Percentiles rank a stretch among this genome's conserved stretches.
These are phyloP conservation scores for Dicerorhinus sumatrensis DNA, from an alignment of 2,113 vertebrate genomes.

Conservation along the genomic window DNA sequence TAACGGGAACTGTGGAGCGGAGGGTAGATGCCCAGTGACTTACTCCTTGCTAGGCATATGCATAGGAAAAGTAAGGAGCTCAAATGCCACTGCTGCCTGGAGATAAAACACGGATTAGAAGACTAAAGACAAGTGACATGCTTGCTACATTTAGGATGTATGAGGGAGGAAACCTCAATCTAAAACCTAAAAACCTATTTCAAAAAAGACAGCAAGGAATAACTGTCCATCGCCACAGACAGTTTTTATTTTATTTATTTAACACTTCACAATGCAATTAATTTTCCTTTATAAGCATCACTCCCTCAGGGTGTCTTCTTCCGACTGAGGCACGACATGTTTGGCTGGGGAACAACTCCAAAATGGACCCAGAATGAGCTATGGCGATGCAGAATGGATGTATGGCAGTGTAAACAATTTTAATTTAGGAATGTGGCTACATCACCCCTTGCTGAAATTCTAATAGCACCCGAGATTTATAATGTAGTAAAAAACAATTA, in stretches of 20 bases:
- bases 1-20: neutral
- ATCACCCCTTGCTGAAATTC: conserved; percentile 85
- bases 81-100: neutral
- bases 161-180: neutral
- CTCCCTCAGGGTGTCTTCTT: conserved; percentile 76
- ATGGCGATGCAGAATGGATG: conserved; percentile 83
- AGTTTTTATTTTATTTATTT: conserved; percentile 79
- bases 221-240: conserved; percentile 52
- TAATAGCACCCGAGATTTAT: conserved; percentile 90
- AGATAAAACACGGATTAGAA: neutral
- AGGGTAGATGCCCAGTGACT: neutral
- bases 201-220: conserved; percentile 57
- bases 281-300: conserved; percentile 80
- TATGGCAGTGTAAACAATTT: conserved; percentile 89
- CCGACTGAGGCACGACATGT: conserved; percentile 78
- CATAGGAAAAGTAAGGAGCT: neutral
- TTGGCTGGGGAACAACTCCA: conserved; percentile 77
- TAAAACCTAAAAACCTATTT: conserved; percentile 52
- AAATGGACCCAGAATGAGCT: conserved; percentile 85
- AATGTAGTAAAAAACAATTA: conserved; percentile 89
- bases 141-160: neutral
- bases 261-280: conserved; percentile 82
- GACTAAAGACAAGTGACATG: neutral
- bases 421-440: conserved; percentile 88
- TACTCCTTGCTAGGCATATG: neutral